These are phyloP conservation scores for Brachyopa scutellaris DNA, from an alignment of 2,888 invertebrate genomes.

Conservation along the genomic window DNA sequence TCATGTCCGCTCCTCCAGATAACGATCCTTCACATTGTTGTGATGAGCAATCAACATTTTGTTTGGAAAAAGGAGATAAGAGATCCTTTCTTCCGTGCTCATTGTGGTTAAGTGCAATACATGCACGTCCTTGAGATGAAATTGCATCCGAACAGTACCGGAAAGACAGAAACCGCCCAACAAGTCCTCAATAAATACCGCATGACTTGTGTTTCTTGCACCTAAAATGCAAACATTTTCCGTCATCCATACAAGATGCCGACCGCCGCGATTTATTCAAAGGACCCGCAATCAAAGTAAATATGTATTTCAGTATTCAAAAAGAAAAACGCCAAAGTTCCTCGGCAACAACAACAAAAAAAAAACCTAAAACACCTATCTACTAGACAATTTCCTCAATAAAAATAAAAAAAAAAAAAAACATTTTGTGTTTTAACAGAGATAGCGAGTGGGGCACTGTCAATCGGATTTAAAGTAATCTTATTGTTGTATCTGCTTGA, in stretches of 20 bases:
- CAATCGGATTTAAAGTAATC: conserved; percentile 55
- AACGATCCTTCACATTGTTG: conserved; percentile 66
- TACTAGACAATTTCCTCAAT: conserved; percentile 47
- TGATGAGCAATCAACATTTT: conserved; percentile 71
- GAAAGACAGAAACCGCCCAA: conserved; percentile 55
- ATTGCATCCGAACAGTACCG: conserved; percentile 64
- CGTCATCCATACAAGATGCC: neutral
- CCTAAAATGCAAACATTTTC: conserved; percentile 46
- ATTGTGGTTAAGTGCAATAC: conserved; percentile 47
- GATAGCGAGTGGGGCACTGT: conserved; percentile 47
- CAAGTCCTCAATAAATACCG: conserved; percentile 52
- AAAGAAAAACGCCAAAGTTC: neutral
- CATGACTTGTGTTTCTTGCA: conserved; percentile 55
- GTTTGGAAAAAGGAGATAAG: conserved; percentile 50
- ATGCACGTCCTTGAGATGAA: conserved; percentile 59
- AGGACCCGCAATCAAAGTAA: conserved; percentile 27
- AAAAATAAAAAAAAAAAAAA: conserved; percentile 28
- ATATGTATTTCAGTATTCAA: conserved; percentile 14
- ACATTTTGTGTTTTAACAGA: conserved; percentile 3
- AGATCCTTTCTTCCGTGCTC: conserved; percentile 52
- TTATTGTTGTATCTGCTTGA: conserved; percentile 49
- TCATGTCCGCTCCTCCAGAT: conserved; percentile 64
- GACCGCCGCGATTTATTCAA: conserved; percentile 7
- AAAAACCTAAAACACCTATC: conserved; percentile 19
- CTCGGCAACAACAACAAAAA: neutral